Percentiles rank a stretch among this genome's conserved stretches.
These are phyloP conservation scores for Paraescarpia echinospica DNA, from an alignment of 1,140 invertebrate genomes.

Conservation along the genomic window DNA sequence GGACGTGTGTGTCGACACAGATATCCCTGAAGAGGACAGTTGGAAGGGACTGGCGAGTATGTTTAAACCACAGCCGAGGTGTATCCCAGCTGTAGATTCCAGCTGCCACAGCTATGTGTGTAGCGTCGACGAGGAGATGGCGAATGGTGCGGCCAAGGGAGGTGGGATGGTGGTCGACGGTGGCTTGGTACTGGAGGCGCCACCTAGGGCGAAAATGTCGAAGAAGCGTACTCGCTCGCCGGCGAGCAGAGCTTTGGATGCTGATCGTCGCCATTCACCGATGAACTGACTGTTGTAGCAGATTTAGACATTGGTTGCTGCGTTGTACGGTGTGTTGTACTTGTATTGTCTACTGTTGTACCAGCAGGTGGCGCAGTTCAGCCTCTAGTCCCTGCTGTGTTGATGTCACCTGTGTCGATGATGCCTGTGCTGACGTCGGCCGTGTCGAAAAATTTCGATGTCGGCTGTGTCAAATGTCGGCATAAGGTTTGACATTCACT, in stretches of 20 bases:
- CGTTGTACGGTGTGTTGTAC: not conserved
- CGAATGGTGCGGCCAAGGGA: not conserved
- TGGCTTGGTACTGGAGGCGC: constrained; percentile 1
- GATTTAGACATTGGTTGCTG: not conserved
- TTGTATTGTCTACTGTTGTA: not conserved
- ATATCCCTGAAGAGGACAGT: not conserved
- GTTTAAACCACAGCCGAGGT: constrained; percentile 28
- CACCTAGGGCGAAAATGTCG: constrained; percentile 8
- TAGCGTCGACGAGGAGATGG: not conserved
- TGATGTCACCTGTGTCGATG: not conserved
- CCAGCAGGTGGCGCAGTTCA: not conserved
- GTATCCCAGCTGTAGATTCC: constrained; percentile 14
- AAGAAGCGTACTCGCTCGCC: not conserved
- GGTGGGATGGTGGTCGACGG: not conserved
- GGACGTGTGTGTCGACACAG: not conserved
- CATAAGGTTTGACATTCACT: not conserved
- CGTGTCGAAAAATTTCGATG: too few species aligned
- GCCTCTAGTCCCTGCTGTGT: not conserved
- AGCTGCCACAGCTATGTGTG: not conserved
- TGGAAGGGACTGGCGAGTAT: constrained; percentile 29
- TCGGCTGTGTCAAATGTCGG: too few species aligned
- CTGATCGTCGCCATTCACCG: not conserved
- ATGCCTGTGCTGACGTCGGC: too few species aligned
- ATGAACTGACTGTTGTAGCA: not conserved
- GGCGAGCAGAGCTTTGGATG: not conserved